Evolutionary conservation across 2,888 invertebrate species (phyloP).

Genomic region (Erpobdella octoculata): DNA sequence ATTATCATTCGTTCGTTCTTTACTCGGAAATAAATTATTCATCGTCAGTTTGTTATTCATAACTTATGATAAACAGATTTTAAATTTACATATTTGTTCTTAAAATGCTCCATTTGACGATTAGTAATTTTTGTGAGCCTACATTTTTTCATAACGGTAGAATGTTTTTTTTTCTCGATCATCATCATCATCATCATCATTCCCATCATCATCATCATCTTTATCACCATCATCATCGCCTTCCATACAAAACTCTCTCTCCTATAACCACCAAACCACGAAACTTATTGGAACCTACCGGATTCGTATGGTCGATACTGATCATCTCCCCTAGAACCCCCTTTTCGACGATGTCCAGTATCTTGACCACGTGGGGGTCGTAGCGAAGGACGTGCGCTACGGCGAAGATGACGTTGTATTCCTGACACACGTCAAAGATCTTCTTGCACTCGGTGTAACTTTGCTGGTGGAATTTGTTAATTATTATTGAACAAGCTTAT

Average conservation of each 20-base stretch:
- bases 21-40: too few species aligned
- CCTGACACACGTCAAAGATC: slow-evolving; percentile 1
- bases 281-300: not conserved
- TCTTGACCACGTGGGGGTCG: slow-evolving; percentile 22
- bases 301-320: slow-evolving; percentile 25
- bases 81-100: too few species aligned
- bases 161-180: too few species aligned
- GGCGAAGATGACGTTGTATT: not conserved
- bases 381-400: slow-evolving; percentile 19
- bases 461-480: not conserved
- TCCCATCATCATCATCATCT: not conserved
- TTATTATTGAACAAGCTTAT: too few species aligned
- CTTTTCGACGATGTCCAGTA: slow-evolving; percentile 21
- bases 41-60: too few species aligned
- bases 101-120: too few species aligned
- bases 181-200: not conserved
- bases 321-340: slow-evolving; percentile 18
- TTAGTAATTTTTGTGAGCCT: too few species aligned
- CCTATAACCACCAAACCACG: not conserved
- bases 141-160: too few species aligned
- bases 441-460: slow-evolving; percentile 14
- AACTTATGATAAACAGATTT: too few species aligned
- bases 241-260: not conserved
- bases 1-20: too few species aligned
- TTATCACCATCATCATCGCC: not conserved